Evolutionary conservation across 2,888 invertebrate species (phyloP).

Genomic region (Petrolisthes manimaculis): DNA sequence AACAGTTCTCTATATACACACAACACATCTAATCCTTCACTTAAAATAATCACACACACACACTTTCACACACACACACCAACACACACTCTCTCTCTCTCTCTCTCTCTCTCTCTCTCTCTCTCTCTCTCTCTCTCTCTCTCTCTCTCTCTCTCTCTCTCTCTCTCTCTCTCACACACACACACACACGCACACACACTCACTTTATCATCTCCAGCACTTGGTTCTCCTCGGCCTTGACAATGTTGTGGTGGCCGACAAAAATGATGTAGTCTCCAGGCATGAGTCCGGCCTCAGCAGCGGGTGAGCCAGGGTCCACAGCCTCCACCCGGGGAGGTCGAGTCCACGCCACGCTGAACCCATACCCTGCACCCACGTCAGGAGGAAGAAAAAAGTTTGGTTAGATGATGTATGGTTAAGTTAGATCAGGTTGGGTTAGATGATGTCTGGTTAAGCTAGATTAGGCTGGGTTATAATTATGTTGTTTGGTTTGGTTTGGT

Average conservation of each 20-base stretch:
- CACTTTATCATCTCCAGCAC: constrained; percentile 78
- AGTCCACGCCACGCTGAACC: constrained; percentile 64
- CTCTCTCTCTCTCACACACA: neutral
- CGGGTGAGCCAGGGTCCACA: constrained; percentile 84
- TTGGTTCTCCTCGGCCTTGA: constrained; percentile 81
- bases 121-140: neutral
- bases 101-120: neutral
- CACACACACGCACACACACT: constrained; percentile 65
- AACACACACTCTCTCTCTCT: too few relatives aligned
- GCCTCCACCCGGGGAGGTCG: constrained; percentile 77
- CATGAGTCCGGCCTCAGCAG: constrained; percentile 84
- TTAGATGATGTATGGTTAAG: neutral
- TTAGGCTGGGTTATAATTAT: too few relatives aligned
- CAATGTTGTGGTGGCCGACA: constrained; percentile 88
- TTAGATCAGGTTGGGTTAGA: neutral
- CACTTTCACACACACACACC: neutral
- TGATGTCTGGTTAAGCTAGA: neutral
- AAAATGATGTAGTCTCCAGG: constrained; percentile 91
- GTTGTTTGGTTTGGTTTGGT: too few relatives aligned
- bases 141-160: neutral
- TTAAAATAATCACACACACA: neutral
- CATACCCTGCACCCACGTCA: constrained; percentile 33
- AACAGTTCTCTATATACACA: too few relatives aligned
- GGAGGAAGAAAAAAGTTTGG: neutral
- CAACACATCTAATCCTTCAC: neutral